phyloP scores from a whole-genome alignment of 2,797 vertebrate species.

The Hyperoplus immaculatus region DNA sequence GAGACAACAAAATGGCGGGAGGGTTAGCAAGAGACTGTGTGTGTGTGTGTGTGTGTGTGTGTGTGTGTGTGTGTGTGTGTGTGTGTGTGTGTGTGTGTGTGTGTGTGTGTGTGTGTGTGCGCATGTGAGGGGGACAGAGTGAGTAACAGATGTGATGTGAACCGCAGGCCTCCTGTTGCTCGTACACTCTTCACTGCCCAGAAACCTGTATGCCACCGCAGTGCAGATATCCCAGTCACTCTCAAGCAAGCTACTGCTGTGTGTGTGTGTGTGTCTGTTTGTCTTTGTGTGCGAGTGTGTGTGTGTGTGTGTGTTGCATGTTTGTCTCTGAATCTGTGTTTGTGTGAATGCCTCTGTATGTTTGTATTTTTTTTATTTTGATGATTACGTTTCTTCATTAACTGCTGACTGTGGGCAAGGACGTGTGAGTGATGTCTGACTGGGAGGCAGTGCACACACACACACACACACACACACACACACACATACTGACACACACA shows the following conservation, averaged over 20 bases:
- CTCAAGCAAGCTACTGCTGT: background rate
- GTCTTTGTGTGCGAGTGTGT: background rate
- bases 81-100: background rate
- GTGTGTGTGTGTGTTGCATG: background rate
- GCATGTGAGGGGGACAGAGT: too few species aligned
- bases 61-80: background rate
- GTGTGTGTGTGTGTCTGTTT: background rate
- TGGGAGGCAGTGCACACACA: background rate
- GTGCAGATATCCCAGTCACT: constrained; percentile 38
- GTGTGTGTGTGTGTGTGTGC: background rate
- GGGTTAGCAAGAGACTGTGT: background rate
- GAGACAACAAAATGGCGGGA: constrained; percentile 24
- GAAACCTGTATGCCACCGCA: constrained; percentile 22
- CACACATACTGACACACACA: background rate
- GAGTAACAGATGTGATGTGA: constrained; percentile 14
- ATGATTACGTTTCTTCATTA: constrained; percentile 24
- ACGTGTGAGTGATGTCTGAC: constrained; percentile 9
- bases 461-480: too few species aligned
- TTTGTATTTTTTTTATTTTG: background rate
- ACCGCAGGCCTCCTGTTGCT: constrained; percentile 15
- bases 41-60: background rate
- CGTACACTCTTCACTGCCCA: background rate
- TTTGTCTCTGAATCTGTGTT: background rate
- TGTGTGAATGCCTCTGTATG: background rate
- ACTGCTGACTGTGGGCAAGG: constrained; percentile 15